phyloP scores from a whole-genome alignment of 2,888 invertebrate genomes.

The Diarsia brunnea region DNA sequence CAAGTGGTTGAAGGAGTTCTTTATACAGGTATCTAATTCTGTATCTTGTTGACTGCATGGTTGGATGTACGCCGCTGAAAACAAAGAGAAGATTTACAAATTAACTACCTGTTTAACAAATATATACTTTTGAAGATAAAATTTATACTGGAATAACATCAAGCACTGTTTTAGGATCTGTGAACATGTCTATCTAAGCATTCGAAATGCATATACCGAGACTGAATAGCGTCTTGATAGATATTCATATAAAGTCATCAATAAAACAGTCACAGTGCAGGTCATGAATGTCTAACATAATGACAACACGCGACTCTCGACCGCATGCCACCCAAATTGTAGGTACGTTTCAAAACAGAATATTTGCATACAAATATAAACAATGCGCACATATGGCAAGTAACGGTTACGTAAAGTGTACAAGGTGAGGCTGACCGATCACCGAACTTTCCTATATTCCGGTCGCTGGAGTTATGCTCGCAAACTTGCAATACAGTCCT shows the following conservation, averaged over 20 bases:
- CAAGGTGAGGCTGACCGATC: conserved; percentile 49
- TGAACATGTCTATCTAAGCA: not conserved
- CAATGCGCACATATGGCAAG: conserved; percentile 56
- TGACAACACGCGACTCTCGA: conserved; percentile 17
- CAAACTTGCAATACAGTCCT: conserved; percentile 14
- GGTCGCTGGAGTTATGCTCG: conserved; percentile 18
- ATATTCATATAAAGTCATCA: conserved; percentile 4
- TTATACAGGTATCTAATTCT: conserved; percentile 92
- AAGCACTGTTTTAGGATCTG: not conserved
- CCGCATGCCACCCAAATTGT: conserved; percentile 39
- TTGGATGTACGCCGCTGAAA: conserved; percentile 93
- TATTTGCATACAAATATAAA: conserved; percentile 63
- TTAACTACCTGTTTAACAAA: not conserved
- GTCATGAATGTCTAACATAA: conserved; percentile 15
- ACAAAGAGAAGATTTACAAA: not conserved
- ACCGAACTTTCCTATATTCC: conserved; percentile 57
- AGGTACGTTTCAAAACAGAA: conserved; percentile 54
- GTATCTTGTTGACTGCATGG: conserved; percentile 93
- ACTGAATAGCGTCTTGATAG: not conserved
- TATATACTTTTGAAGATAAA: not conserved
- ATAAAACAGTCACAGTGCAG: conserved; percentile 6
- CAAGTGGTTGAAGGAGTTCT: conserved; percentile 93
- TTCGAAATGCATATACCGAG: not conserved
- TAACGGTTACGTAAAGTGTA: conserved; percentile 54
- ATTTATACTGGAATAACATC: not conserved